Conservation (phyloP, 2,888 invertebrate genomes). For the Drosophila pseudotalamancana region DNA sequence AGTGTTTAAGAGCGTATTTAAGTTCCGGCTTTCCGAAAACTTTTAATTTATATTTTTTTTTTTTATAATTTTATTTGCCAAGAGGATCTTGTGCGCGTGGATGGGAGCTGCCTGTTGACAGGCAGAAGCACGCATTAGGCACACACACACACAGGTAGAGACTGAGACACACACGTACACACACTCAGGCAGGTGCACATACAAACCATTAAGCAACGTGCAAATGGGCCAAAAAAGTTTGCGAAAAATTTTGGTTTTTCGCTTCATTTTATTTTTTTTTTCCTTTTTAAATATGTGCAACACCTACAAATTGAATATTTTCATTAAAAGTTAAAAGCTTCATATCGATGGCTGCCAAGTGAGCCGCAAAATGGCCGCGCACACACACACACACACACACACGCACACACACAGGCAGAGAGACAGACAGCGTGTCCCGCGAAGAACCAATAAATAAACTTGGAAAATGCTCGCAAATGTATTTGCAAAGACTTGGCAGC, state of each 20-base stretch:
- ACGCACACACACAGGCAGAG: not conserved
- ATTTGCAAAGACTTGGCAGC: constrained; percentile 25
- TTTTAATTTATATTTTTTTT: not conserved
- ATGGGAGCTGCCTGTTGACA: not conserved
- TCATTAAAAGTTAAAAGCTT: constrained; percentile 79
- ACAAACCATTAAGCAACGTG: constrained; percentile 5
- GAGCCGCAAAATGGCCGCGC: constrained; percentile 34
- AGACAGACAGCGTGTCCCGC: constrained; percentile 3
- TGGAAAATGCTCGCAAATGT: constrained; percentile 59
- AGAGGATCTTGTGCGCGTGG: not conserved
- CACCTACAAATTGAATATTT: constrained; percentile 78
- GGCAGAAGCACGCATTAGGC: constrained; percentile 13
- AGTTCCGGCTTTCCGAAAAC: not conserved
- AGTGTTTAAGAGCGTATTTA: not conserved
- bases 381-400: constrained; percentile 2
- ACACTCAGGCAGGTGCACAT: constrained; percentile 2
- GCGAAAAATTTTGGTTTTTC: constrained; percentile 8
- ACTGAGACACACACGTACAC: constrained; percentile 12
- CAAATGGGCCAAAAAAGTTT: constrained; percentile 29
- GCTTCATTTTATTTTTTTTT: not conserved
- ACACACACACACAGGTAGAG: constrained; percentile 3
- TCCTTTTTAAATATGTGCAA: constrained; percentile 68
- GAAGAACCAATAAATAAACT: constrained; percentile 74
- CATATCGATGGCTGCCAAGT: constrained; percentile 40
- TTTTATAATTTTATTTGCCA: constrained; percentile 9